These are phyloP conservation scores for Stictonetta naevosa DNA, from an alignment of 2,113 vertebrate species.

Conservation along the genomic window DNA sequence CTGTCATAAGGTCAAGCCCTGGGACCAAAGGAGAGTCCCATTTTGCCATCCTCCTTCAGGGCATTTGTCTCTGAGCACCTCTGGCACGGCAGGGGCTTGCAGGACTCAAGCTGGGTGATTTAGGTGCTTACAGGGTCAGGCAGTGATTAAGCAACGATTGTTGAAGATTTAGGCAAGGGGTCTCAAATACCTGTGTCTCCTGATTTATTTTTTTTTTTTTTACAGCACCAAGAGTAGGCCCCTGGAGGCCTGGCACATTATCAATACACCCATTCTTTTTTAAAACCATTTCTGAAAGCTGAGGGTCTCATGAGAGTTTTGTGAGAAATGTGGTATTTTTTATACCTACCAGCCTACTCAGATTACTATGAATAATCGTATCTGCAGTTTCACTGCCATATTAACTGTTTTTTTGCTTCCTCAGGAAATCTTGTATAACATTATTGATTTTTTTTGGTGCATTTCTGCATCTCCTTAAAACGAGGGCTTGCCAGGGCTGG, in stretches of 20 bases:
- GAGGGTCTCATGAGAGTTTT: not conserved
- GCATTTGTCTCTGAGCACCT: not conserved
- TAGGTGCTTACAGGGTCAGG: not conserved
- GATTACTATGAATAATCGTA: not conserved
- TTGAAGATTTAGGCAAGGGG: not conserved
- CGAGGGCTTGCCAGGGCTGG: not conserved
- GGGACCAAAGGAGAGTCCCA: not conserved
- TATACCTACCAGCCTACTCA: not conserved
- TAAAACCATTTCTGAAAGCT: fast-evolving
- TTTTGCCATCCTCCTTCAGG: not conserved
- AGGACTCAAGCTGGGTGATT: not conserved
- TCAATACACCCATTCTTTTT: not conserved
- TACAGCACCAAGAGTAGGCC: not conserved
- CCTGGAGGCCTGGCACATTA: not conserved
- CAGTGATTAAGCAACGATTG: not conserved
- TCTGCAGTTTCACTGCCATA: not conserved
- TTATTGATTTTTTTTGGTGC: not conserved
- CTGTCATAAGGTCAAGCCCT: not conserved
- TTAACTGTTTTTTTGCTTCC: not conserved
- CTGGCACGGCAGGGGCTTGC: not conserved
- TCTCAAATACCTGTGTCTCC: not conserved
- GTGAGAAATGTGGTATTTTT: not conserved
- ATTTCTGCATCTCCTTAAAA: not conserved
- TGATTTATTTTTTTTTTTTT: not conserved
- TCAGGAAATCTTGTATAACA: fast-evolving